Evolutionary conservation across 2,797 vertebrate genomes (phyloP).

Genomic region (Arctocebus calabarensis): DNA sequence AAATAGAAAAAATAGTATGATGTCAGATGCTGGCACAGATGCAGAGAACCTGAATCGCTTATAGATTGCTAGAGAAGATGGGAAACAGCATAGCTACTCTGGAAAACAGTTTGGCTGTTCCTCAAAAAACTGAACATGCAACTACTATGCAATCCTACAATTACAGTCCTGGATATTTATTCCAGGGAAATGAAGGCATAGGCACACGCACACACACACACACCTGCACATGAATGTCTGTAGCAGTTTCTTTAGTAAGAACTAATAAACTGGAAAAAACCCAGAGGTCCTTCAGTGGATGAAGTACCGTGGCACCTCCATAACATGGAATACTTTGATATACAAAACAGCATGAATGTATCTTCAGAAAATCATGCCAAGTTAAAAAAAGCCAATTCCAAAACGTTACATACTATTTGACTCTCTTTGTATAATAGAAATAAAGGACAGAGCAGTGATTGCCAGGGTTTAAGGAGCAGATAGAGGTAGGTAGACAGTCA

Average conservation of each 20-base stretch:
- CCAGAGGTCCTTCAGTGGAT: background rate
- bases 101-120: background rate
- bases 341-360: background rate
- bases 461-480: too few species aligned
- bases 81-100: background rate
- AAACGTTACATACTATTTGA: background rate
- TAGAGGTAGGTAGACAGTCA: too few species aligned
- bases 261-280: background rate
- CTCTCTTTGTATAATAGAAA: background rate
- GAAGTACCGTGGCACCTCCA: background rate
- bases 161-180: background rate
- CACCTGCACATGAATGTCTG: background rate
- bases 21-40: background rate
- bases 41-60: background rate
- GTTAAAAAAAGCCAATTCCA: background rate
- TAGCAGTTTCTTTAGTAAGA: background rate
- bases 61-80: background rate
- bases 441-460: background rate
- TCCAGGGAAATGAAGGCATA: background rate
- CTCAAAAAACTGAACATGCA: background rate
- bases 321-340: background rate
- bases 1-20: background rate
- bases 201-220: background rate
- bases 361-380: background rate
- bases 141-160: background rate